Percentiles rank a stretch among this genome's conserved stretches.
These are phyloP conservation scores for Eonycteris spelaea DNA, from an alignment of 2,113 vertebrate genomes.

Conservation along the genomic window DNA sequence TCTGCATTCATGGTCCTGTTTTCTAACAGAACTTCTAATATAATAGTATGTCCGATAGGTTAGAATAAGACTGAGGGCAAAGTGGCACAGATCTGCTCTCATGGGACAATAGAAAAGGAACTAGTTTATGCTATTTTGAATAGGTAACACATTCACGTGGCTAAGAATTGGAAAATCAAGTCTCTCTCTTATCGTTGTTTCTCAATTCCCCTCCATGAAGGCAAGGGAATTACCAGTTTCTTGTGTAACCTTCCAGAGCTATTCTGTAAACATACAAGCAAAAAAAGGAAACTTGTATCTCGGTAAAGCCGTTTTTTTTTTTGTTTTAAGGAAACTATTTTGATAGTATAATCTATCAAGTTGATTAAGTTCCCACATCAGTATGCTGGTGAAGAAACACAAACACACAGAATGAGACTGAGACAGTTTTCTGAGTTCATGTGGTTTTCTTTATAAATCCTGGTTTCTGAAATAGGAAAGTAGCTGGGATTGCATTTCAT, in stretches of 20 bases:
- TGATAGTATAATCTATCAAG: not conserved
- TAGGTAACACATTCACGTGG: not conserved
- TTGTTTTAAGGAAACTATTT: slow-evolving; percentile 27
- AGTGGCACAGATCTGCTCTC: not conserved
- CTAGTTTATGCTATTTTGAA: slow-evolving; percentile 37
- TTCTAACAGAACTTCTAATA: not conserved
- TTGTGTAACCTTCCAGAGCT: slow-evolving; percentile 26
- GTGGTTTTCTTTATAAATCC: slow-evolving; percentile 46
- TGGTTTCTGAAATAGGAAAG: slow-evolving; percentile 41
- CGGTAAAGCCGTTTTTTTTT: not conserved
- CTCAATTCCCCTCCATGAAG: not conserved
- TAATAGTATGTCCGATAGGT: not conserved
- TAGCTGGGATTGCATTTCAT: slow-evolving; percentile 56
- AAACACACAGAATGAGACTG: slow-evolving; percentile 26
- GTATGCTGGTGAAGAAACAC: slow-evolving; percentile 27
- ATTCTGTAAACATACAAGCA: slow-evolving; percentile 28
- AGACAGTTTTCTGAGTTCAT: slow-evolving; percentile 20
- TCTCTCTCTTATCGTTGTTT: not conserved
- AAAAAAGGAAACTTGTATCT: not conserved
- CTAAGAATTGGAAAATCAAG: slow-evolving; percentile 38
- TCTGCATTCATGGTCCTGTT: not conserved
- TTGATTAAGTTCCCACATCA: slow-evolving; percentile 24
- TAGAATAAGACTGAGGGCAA: not conserved
- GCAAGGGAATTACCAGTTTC: slow-evolving; percentile 5
- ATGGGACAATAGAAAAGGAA: slow-evolving; percentile 15